These are phyloP conservation scores for Lordiphosa clarofinis DNA, from an alignment of 1,140 invertebrate genomes.

Conservation along the genomic window DNA sequence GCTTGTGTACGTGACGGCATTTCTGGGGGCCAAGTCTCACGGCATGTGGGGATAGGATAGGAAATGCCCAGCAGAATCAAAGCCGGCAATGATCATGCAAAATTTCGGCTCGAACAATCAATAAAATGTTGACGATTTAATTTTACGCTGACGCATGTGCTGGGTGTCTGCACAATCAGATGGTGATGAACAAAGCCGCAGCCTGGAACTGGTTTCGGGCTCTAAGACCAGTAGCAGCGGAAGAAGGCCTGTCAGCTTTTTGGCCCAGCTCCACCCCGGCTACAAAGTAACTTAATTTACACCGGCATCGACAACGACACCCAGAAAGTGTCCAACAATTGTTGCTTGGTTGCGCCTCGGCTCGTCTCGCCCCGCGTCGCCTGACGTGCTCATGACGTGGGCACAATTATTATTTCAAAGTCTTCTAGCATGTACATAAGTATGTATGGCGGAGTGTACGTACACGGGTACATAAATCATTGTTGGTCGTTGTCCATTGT, in stretches of 20 bases:
- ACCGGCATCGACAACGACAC: constrained; percentile 19
- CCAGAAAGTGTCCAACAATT: constrained; percentile 56
- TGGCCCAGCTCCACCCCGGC: constrained; percentile 16
- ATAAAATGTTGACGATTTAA: constrained; percentile 70
- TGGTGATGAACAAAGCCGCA: constrained; percentile 41
- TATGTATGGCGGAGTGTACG: neutral
- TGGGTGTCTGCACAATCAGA: constrained; percentile 31
- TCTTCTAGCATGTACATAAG: constrained; percentile 23
- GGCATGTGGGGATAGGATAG: constrained; percentile 39
- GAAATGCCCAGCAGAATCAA: constrained; percentile 58
- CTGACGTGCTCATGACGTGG: constrained; percentile 65
- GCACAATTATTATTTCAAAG: constrained; percentile 66
- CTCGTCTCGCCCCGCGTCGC: no score
- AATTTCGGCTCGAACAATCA: constrained; percentile 60
- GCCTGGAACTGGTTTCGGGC: constrained; percentile 47
- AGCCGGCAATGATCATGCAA: constrained; percentile 71
- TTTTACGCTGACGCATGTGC: constrained; percentile 72
- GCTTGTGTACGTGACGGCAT: constrained; percentile 57
- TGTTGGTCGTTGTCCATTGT: constrained; percentile 49
- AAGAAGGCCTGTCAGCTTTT: constrained; percentile 40
- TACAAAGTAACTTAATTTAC: constrained; percentile 72
- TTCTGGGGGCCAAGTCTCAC: constrained; percentile 35
- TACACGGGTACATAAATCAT: constrained; percentile 25
- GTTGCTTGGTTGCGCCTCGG: constrained; percentile 7
- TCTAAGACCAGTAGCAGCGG: constrained; percentile 66